These are phyloP conservation scores for Eupeodes luniger DNA, from an alignment of 2,888 invertebrate genomes.

Conservation along the genomic window DNA sequence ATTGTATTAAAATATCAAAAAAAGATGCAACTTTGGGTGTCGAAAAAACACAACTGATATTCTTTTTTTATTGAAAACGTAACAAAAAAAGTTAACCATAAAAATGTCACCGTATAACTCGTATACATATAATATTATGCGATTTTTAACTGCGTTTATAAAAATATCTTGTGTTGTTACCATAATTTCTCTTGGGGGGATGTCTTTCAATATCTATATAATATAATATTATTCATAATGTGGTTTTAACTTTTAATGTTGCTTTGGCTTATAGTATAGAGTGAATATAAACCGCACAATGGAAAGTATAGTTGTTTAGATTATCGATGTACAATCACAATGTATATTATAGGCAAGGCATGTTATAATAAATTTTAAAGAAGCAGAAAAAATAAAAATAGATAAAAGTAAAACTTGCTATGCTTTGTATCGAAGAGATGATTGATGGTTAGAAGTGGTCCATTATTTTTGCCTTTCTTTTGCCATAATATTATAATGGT, in stretches of 20 bases:
- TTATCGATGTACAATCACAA: neutral
- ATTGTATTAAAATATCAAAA: slow-evolving; percentile 2
- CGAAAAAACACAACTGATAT: neutral
- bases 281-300: slow-evolving; percentile 8
- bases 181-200: slow-evolving; percentile 6
- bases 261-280: neutral
- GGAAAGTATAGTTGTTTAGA: slow-evolving; percentile 23
- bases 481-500: neutral
- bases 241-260: neutral
- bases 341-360: neutral
- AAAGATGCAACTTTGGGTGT: neutral
- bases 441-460: slow-evolving; percentile 39
- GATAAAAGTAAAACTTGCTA: neutral
- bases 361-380: slow-evolving; percentile 1
- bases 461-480: slow-evolving; percentile 24
- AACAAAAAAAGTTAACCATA: neutral
- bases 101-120: slow-evolving; percentile 6
- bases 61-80: neutral
- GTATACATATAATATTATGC: neutral
- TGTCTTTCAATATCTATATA: neutral
- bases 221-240: neutral
- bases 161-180: neutral
- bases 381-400: neutral
- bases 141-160: neutral
- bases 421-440: slow-evolving; percentile 17